Base-by-base conservation (phyloP, 2,113 vertebrate genomes). In the Ammodytes dubius region DNA sequence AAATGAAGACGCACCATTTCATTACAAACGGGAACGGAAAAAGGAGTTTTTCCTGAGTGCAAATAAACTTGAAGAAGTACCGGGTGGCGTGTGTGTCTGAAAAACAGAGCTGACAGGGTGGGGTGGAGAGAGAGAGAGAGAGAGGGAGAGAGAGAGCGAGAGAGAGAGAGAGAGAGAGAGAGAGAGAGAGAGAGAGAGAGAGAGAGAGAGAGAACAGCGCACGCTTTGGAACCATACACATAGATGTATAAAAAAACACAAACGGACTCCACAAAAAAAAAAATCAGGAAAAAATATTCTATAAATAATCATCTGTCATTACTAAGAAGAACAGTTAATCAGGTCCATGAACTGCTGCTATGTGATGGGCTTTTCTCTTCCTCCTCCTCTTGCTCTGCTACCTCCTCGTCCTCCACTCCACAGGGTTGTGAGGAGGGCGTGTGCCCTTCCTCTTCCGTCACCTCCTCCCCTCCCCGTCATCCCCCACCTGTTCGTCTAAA, bases 41-140 rank as follows among this genome's bases (percentile, higher is more conserved):
- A 87, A 92, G 89, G 82, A 90, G 91, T 96, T 97, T 27, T 98
- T 98, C 98, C 98, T 99, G 98, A 99, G 97, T 97, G 96, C 96
- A 96, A 97, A 94, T 91, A 84, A 91, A 97, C 95, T 95, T 95
- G 96, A 95, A 94, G 93, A 94, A 95, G 96, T 95, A 95, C 95
- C 91, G 72, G 95, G 96, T 87, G 96, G 95, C 94, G 94, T 91
- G 88, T 92, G 96, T 92, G 95, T 27, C 27, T 27, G 27, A 27
- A 27, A 27, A 95, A 93, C 92, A 92, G 95, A 91, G 74, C 94
- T 89, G 95, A 94, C 93, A 93, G 95, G 87, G 92, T 95, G 95
- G 95, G 94, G 94, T 94, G 94, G 91, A 93, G 92, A 94, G 92
- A 27, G 27, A 27, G 27, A 27, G 27, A 27, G 27, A 27, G 27